phyloP scores from a whole-genome alignment of 2,113 vertebrate genomes.

The Tringa solitaria region DNA sequence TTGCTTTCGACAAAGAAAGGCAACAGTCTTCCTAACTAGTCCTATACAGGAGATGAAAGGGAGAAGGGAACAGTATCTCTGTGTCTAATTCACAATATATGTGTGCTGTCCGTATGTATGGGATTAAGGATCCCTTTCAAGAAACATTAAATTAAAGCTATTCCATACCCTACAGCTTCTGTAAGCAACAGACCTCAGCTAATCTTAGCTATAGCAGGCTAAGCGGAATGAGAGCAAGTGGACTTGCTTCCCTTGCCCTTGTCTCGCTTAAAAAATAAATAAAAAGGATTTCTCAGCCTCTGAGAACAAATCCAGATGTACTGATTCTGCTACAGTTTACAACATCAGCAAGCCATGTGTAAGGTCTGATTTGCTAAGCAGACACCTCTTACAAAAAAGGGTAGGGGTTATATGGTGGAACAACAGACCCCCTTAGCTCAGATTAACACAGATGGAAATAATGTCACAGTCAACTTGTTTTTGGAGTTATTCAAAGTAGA shows the following conservation, averaged over 20 bases:
- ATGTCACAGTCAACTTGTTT: neutral
- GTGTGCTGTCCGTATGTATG: neutral
- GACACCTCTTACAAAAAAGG: neutral
- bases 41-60: neutral
- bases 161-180: neutral
- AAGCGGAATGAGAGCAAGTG: neutral
- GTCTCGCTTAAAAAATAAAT: neutral
- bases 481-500: neutral
- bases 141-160: neutral
- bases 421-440: neutral
- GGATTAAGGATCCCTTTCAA: neutral
- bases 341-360: neutral
- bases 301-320: neutral
- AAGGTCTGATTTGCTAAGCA: neutral
- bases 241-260: neutral
- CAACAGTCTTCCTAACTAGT: neutral
- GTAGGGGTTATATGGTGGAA: neutral
- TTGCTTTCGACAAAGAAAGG: neutral
- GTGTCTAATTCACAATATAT: fast-evolving
- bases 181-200: neutral
- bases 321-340: neutral
- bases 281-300: neutral
- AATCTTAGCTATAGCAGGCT: neutral
- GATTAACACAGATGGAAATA: neutral
- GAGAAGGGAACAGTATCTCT: neutral